Conservation (phyloP, 1,140 invertebrate genomes). For the Spodoptera litura region DNA sequence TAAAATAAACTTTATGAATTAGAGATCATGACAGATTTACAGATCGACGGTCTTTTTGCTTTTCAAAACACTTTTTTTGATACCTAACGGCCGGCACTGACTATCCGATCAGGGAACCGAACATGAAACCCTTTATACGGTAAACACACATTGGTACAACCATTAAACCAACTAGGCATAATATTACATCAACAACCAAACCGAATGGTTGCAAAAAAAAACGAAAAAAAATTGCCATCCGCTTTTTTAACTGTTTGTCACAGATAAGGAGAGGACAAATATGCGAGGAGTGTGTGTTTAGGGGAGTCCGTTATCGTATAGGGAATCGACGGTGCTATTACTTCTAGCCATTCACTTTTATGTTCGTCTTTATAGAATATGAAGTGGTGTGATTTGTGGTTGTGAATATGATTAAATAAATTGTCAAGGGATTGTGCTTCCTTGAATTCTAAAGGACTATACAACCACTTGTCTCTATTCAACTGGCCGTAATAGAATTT, state of each 20-base stretch:
- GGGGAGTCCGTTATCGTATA: slow-evolving; percentile 58
- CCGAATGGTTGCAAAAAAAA: not conserved
- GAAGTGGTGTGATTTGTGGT: slow-evolving; percentile 18
- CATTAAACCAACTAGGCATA: not conserved
- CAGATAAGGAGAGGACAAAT: slow-evolving; percentile 62
- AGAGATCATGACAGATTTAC: too few species aligned
- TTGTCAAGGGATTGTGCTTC: too few species aligned
- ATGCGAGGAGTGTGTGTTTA: slow-evolving; percentile 52
- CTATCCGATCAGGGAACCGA: too few species aligned
- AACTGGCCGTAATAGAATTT: too few species aligned
- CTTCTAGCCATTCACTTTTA: slow-evolving; percentile 37
- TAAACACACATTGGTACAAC: too few species aligned
- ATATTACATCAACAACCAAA: not conserved
- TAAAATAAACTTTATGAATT: too few species aligned
- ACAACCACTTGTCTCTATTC: too few species aligned
- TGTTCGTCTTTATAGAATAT: slow-evolving; percentile 21
- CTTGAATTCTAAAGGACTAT: too few species aligned
- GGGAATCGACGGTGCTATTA: slow-evolving; percentile 56
- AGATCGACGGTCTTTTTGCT: too few species aligned
- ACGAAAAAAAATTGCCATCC: slow-evolving; percentile 29
- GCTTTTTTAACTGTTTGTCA: slow-evolving; percentile 49
- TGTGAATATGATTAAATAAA: not conserved
- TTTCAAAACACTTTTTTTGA: too few species aligned
- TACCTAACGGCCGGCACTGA: too few species aligned
- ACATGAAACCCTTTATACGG: too few species aligned